phyloP scores from a whole-genome alignment of 2,113 vertebrate genomes.

The Setophaga coronata region DNA sequence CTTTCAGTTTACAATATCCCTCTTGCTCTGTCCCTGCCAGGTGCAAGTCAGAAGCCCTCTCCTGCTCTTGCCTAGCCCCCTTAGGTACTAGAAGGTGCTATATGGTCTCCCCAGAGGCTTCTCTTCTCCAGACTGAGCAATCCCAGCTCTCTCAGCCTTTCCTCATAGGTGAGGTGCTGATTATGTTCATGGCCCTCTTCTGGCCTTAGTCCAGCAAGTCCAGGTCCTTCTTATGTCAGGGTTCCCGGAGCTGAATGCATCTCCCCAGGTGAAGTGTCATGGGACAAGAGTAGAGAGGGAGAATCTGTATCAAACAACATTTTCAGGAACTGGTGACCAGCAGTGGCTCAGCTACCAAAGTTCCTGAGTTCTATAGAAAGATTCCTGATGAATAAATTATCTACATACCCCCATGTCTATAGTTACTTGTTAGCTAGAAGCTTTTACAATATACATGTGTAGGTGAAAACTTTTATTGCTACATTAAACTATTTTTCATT shows the following conservation, averaged over 20 bases:
- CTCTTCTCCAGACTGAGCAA: background rate
- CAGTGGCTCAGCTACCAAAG: background rate
- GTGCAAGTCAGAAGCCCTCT: background rate
- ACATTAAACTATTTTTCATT: background rate
- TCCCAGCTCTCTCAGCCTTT: background rate
- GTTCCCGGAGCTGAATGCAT: too few relatives aligned
- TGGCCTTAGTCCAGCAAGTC: background rate
- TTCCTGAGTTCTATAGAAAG: background rate
- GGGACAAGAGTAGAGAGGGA: background rate
- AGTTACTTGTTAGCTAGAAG: background rate
- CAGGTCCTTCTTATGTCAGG: background rate
- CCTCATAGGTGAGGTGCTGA: background rate
- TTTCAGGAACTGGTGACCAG: background rate
- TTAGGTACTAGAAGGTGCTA: background rate
- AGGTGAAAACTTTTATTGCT: background rate
- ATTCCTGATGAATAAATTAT: background rate
- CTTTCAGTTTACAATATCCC: background rate
- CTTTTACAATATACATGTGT: background rate
- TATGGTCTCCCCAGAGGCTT: background rate
- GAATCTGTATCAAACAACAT: background rate
- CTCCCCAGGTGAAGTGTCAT: too few relatives aligned
- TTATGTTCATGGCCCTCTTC: background rate
- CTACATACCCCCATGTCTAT: background rate
- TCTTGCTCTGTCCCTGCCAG: too few relatives aligned
- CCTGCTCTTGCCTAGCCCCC: rapidly evolving